Evolutionary conservation across 2,797 vertebrate genomes (phyloP).

Genomic region (Threskiornis aethiopicus): DNA sequence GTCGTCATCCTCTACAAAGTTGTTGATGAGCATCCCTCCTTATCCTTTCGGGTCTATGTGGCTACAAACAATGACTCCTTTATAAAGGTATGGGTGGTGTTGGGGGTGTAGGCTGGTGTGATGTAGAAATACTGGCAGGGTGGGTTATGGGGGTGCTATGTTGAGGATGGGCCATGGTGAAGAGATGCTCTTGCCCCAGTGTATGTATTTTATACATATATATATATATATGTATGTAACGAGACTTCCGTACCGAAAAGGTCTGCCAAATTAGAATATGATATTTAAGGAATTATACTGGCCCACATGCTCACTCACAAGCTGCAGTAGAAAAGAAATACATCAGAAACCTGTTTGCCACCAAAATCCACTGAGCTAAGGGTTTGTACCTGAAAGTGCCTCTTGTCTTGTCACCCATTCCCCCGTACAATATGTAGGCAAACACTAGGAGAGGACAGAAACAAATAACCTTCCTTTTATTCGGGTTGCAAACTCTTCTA

Average conservation of each 20-base stretch:
- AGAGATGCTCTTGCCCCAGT: not conserved
- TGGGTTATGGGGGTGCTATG: not conserved
- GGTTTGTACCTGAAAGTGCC: not conserved
- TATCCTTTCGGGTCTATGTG: slow-evolving; percentile 85
- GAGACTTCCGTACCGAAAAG: not conserved
- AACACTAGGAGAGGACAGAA: not conserved
- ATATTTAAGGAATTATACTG: not conserved
- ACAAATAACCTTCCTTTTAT: not conserved
- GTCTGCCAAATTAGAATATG: not conserved
- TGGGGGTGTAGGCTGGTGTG: accelerated
- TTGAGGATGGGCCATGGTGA: not conserved
- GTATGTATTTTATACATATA: not conserved
- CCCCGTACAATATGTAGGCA: accelerated
- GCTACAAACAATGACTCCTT: slow-evolving; percentile 86
- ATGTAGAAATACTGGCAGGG: accelerated
- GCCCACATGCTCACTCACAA: not conserved
- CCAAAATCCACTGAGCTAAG: not conserved
- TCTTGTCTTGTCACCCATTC: not conserved
- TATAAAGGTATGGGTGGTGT: slow-evolving; percentile 73
- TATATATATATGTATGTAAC: not conserved
- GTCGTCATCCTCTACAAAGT: slow-evolving; percentile 87
- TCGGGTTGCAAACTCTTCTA: accelerated
- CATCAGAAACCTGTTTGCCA: not conserved
- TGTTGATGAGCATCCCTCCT: slow-evolving; percentile 70
- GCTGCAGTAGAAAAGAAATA: not conserved